Conservation (phyloP, 2,797 vertebrate species). For the Hydrocynus forskahlii region DNA sequence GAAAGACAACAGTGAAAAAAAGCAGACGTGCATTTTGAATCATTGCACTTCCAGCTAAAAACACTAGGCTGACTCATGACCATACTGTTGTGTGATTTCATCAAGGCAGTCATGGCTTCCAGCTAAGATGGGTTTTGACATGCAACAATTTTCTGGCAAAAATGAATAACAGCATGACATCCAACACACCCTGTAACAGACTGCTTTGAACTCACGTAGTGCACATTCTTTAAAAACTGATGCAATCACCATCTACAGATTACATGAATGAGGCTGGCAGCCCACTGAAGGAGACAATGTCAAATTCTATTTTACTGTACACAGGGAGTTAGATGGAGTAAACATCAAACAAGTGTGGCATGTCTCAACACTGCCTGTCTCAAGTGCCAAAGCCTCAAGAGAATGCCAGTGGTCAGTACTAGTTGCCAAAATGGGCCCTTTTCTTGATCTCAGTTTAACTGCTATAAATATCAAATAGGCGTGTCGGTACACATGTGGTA, state of each 20-base stretch:
- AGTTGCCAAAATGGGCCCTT: neutral
- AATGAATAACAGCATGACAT: neutral
- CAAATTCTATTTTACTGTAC: neutral
- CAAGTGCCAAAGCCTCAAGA: neutral
- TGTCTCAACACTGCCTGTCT: slow-evolving; percentile 6
- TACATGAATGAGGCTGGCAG: neutral
- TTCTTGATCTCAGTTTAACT: neutral
- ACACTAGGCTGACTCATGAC: neutral
- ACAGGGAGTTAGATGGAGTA: neutral
- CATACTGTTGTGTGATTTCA: neutral
- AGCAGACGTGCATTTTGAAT: neutral
- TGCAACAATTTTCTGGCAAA: neutral
- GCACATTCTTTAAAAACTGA: neutral
- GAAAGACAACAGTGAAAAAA: neutral
- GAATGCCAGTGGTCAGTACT: neutral
- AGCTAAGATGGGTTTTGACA: neutral
- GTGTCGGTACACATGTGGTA: neutral
- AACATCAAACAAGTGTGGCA: neutral
- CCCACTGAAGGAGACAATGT: neutral
- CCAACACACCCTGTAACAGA: neutral
- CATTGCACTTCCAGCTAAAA: neutral
- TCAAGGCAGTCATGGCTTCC: neutral
- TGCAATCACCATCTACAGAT: slow-evolving; percentile 12
- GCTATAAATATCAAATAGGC: neutral
- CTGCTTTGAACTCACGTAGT: neutral